Conservation (phyloP, 2,888 invertebrate species). For the Nymphalis urticae region DNA sequence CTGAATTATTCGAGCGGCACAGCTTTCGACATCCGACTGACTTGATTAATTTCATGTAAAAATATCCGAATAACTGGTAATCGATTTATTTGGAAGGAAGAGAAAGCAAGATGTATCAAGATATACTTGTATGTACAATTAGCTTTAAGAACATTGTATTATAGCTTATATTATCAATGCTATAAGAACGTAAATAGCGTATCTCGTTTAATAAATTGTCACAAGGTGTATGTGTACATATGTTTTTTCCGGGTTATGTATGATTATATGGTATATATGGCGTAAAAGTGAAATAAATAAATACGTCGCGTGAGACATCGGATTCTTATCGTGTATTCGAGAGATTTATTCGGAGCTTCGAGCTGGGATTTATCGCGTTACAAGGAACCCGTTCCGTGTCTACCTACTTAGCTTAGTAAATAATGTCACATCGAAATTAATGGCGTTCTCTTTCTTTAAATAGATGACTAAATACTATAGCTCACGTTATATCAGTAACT, state of each 20-base stretch:
- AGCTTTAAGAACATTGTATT: constrained; percentile 2
- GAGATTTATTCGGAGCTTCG: constrained; percentile 77
- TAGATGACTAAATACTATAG: constrained; percentile 77
- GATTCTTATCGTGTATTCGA: constrained; percentile 77
- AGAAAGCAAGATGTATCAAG: constrained; percentile 32
- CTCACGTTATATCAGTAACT: constrained; percentile 68
- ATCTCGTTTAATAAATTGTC: background rate
- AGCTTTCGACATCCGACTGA: constrained; percentile 24
- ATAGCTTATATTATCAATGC: constrained; percentile 15
- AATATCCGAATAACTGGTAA: constrained; percentile 27
- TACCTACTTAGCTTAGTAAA: constrained; percentile 78
- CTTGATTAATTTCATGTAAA: constrained; percentile 28
- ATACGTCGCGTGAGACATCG: constrained; percentile 78
- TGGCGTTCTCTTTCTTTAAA: constrained; percentile 75
- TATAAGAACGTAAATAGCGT: constrained; percentile 7
- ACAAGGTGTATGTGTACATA: constrained; percentile 27
- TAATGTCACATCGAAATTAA: constrained; percentile 76
- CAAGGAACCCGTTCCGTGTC: constrained; percentile 78
- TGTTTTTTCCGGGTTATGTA: constrained; percentile 62
- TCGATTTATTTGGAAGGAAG: constrained; percentile 32
- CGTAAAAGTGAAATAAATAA: constrained; percentile 63
- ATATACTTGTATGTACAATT: constrained; percentile 3
- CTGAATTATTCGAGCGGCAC: constrained; percentile 17
- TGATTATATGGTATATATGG: constrained; percentile 31
- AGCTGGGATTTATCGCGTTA: constrained; percentile 71